Base-by-base conservation (phyloP, 1,140 invertebrate genomes). In the Bombyx mandarina region DNA sequence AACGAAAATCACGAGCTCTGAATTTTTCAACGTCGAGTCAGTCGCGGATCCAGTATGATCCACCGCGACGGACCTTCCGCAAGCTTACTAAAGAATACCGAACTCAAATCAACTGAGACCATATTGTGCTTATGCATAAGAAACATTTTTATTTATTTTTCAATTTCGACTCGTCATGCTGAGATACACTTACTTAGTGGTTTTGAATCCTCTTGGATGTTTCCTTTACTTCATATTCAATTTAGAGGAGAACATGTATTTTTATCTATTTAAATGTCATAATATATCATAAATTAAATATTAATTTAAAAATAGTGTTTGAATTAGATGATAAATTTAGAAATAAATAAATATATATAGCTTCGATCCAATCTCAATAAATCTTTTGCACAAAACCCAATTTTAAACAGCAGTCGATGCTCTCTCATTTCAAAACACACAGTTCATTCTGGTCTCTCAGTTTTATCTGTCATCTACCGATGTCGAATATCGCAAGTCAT, bases 1-100 rank as follows among this genome's bases (percentile, higher is more conserved):
- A 83, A 75, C 69, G 69, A 74, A 81, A 79, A 82, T 83, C 82
- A 86, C 82, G 80, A 82, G 72, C 63, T 71, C 60, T 71, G 69
- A 75, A 86, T 83, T 86, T 83, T 83, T 86, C 79, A 86, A 80
- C 75, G 82, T 86, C 26, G 4, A 35, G 26, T 35, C 80, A 65
- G 60, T 67, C 69, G 59, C 55, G 71, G 63, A 77, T 78, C 71
- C 71, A 67, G 73, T 82, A 79, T 67, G 63, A 66, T 64, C 59
- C 73, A 56, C 60, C 65, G 70, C 71, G 66, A 47, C 45, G 69
- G 75, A 75, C 79, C 71, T 66, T 73, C 50, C 66, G 77, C 77
- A 81, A 82, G 82, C 79, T 65, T 56, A 44, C 62, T 66, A 74
- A 76, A 75, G 76, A 79, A 75, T 80, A 79, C 75, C 73, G 63